phyloP scores from a whole-genome alignment of 2,113 vertebrate genomes.

The Oryzias melastigma region DNA sequence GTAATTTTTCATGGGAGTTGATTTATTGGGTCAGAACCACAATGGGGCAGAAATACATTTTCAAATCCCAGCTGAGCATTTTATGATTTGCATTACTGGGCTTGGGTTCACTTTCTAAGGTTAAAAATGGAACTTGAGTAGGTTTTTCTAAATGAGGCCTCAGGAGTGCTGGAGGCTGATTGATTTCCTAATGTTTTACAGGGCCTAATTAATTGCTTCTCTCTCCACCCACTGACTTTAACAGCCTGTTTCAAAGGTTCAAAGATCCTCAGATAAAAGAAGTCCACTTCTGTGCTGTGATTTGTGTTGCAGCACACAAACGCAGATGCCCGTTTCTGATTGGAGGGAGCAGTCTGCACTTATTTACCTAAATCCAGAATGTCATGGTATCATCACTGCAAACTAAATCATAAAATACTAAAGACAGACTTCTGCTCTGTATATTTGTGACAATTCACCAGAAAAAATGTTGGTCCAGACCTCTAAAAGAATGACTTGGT shows the following conservation, averaged over 20 bases:
- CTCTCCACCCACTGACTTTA: constrained; percentile 37
- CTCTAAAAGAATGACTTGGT: no score
- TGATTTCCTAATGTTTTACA: constrained; percentile 52
- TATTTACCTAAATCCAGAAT: no score
- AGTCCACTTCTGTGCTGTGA: constrained; percentile 1
- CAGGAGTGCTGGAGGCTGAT: constrained; percentile 30
- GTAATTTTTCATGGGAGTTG: no score
- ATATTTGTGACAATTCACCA: no score
- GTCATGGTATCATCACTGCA: no score
- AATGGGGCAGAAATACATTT: not conserved
- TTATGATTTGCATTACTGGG: constrained; percentile 6
- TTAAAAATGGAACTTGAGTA: constrained; percentile 20
- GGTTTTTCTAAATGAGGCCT: constrained; percentile 40
- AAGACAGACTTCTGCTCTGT: no score
- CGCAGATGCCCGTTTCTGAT: not conserved
- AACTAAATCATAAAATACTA: no score
- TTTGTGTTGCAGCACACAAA: not conserved
- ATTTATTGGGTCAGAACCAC: not conserved
- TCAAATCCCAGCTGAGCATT: not conserved
- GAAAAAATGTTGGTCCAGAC: no score
- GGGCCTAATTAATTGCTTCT: constrained; percentile 44
- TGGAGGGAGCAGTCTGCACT: no score
- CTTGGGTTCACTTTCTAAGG: not conserved
- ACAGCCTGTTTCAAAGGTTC: constrained; percentile 29
- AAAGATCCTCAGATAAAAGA: constrained; percentile 11